Conservation (phyloP, 2,113 vertebrate species). For the Notothenia rossii region DNA sequence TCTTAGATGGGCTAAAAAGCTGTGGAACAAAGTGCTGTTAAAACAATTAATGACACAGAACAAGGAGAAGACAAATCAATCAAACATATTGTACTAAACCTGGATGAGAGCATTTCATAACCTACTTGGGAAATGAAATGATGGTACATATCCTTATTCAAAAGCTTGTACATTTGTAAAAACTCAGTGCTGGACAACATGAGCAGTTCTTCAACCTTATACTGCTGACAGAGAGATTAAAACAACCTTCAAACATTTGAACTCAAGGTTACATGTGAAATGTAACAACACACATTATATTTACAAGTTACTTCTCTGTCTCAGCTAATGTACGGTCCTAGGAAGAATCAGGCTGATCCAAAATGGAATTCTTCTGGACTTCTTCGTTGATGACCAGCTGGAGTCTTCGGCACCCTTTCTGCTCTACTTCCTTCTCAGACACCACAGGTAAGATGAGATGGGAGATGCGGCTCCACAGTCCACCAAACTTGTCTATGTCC, state of each 20-base stretch:
- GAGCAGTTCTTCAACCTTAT: neutral
- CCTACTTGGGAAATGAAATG: neutral
- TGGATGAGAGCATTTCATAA: neutral
- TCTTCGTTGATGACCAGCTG: neutral
- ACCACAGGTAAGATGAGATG: conserved; percentile 83
- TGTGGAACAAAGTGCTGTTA: neutral
- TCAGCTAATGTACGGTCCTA: neutral
- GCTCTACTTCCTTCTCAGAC: conserved; percentile 69
- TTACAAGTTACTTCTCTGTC: neutral
- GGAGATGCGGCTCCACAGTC: conserved; percentile 86
- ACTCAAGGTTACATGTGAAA: conserved; percentile 2
- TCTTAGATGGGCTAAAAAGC: neutral
- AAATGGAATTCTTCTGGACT: neutral
- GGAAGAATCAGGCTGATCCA: neutral
- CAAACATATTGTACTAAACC: neutral
- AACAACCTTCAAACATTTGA: neutral
- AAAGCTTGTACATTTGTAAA: neutral
- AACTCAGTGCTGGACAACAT: conserved; percentile 5
- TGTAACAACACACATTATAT: neutral
- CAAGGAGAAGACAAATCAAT: neutral
- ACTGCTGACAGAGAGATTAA: conserved; percentile 6
- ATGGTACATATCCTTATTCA: neutral
- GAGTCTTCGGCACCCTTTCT: conserved; percentile 60
- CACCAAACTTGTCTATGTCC: conserved; percentile 80
- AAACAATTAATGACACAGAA: neutral